Percentiles rank a stretch among this genome's conserved stretches.
Conservation (phyloP, 2,797 vertebrate genomes). For the Macrochelys suwanniensis region DNA sequence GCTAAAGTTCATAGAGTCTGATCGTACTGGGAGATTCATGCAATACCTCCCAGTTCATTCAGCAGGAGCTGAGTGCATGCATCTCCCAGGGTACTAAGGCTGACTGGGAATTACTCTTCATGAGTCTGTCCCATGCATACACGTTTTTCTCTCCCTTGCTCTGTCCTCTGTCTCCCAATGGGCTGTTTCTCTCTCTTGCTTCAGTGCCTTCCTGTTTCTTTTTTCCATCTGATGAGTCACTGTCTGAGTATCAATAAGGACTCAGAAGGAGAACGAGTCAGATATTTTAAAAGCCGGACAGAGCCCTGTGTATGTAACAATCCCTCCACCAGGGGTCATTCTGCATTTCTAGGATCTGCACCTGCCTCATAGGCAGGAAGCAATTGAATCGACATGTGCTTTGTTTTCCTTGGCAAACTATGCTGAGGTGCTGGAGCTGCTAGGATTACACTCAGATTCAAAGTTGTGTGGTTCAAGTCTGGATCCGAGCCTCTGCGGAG, state of each 20-base stretch:
- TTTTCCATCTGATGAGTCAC: not conserved
- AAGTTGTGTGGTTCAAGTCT: not conserved
- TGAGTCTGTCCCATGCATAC: not conserved
- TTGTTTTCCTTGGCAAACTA: not conserved
- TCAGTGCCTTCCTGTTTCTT: not conserved
- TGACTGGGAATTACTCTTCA: not conserved
- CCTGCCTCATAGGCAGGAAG: not conserved
- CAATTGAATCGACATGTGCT: not conserved
- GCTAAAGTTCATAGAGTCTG: not conserved
- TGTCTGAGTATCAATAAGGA: not conserved
- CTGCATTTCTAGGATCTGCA: not conserved
- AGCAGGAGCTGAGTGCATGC: not conserved
- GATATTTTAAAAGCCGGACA: rapidly evolving
- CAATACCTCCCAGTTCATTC: not conserved
- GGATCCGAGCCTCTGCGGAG: not conserved
- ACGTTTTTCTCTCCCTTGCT: not conserved
- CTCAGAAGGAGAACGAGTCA: not conserved
- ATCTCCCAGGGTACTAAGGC: not conserved
- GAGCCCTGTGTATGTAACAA: rapidly evolving
- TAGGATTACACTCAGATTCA: not conserved
- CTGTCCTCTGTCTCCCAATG: not conserved
- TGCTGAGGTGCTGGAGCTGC: rapidly evolving
- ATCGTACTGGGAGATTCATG: not conserved
- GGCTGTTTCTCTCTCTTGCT: not conserved
- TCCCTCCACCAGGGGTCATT: not conserved